Conservation (phyloP, 2,888 invertebrate species). For the Prionchulus punctatus region DNA sequence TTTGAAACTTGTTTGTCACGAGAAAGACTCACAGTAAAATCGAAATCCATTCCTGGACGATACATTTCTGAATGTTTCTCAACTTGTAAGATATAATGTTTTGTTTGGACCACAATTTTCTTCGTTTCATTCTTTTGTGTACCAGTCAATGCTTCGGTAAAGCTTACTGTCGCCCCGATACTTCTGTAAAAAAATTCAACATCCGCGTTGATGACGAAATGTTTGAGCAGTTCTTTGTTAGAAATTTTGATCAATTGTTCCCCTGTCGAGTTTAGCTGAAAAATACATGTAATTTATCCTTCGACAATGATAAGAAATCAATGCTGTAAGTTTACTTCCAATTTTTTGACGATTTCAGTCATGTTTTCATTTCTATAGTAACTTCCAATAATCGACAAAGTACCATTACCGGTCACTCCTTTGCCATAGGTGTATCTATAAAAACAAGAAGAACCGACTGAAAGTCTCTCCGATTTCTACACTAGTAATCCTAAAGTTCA, state of each 20-base stretch:
- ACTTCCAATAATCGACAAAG: no score
- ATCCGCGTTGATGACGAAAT: no score
- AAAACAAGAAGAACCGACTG: no score
- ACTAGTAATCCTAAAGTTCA: no score
- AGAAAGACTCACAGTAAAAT: slow-evolving; percentile 59
- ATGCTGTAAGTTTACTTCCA: no score
- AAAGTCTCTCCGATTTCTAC: no score
- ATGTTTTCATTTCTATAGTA: not conserved
- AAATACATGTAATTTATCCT: no score
- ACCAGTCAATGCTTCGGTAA: slow-evolving; percentile 70
- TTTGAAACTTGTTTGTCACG: no score
- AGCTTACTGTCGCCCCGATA: slow-evolving; percentile 70
- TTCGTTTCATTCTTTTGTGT: slow-evolving; percentile 38
- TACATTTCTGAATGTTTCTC: slow-evolving; percentile 67
- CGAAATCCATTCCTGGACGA: slow-evolving; percentile 68
- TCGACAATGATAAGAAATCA: no score
- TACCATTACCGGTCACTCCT: slow-evolving; percentile 44
- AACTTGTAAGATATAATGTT: slow-evolving; percentile 56
- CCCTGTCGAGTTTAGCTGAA: slow-evolving; percentile 17
- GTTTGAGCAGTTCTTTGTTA: slow-evolving; percentile 24
- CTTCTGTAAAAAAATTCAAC: no score
- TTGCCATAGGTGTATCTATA: slow-evolving; percentile 47
- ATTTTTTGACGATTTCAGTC: slow-evolving; percentile 11
- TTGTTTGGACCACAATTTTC: slow-evolving; percentile 56
- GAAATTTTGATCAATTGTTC: slow-evolving; percentile 24